Conservation (phyloP, 1,140 invertebrate species). For the Trissolcus basalis region DNA sequence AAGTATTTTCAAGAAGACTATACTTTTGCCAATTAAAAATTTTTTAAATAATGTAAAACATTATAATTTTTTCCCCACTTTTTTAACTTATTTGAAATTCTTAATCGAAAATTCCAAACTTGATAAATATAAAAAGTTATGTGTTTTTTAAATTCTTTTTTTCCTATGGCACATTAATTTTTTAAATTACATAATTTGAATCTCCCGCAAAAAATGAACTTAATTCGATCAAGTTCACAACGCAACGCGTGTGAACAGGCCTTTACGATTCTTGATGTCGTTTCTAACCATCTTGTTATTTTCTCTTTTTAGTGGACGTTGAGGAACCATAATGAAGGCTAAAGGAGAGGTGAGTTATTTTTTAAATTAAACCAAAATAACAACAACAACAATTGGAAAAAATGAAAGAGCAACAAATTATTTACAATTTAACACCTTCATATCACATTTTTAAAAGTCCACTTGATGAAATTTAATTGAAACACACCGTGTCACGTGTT, state of each 20-base stretch:
- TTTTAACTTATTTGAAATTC: too few relatives aligned
- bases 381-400: neutral
- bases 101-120: too few relatives aligned
- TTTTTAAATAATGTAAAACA: too few relatives aligned
- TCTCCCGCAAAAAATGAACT: neutral
- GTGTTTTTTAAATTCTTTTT: too few relatives aligned
- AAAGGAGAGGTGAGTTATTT: constrained; percentile 47
- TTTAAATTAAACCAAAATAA: constrained; percentile 9
- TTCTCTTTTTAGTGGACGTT: neutral
- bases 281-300: constrained; percentile 3
- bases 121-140: too few relatives aligned
- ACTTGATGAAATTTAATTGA: neutral
- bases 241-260: neutral
- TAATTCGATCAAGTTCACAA: neutral
- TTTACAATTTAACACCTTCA: neutral
- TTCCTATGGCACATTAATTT: too few relatives aligned
- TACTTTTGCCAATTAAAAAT: too few relatives aligned
- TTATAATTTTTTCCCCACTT: too few relatives aligned
- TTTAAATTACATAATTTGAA: neutral
- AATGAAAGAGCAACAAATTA: neutral
- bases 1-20: too few relatives aligned
- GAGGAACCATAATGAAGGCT: constrained; percentile 32
- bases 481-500: neutral
- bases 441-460: neutral
- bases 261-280: neutral